Percentiles rank a stretch among this genome's conserved stretches.
Conservation (phyloP, 2,113 vertebrate genomes). For the Pan paniscus region DNA sequence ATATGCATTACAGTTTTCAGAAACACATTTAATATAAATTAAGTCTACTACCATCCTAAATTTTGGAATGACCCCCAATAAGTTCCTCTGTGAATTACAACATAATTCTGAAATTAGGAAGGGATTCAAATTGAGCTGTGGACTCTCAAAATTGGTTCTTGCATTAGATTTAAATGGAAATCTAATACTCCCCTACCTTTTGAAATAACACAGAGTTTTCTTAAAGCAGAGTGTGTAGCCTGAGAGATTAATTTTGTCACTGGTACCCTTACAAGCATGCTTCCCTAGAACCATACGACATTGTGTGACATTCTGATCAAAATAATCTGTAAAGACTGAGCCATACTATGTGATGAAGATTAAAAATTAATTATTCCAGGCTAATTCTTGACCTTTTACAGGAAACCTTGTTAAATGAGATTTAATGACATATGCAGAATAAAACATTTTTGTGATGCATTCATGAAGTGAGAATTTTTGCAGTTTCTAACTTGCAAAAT, state of each 20-base stretch:
- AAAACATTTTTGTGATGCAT: background rate
- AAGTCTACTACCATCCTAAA: background rate
- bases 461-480: background rate
- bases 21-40: background rate
- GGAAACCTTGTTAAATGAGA: background rate
- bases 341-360: background rate
- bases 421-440: background rate
- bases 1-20: background rate
- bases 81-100: background rate
- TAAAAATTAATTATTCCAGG: background rate
- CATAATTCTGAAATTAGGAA: background rate
- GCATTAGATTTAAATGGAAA: background rate
- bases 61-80: background rate
- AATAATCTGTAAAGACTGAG: background rate
- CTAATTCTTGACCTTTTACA: background rate
- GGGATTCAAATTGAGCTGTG: background rate
- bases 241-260: background rate
- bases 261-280: background rate
- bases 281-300: accelerated
- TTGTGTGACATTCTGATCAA: background rate
- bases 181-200: background rate
- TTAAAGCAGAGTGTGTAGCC: background rate
- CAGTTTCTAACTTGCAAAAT: background rate
- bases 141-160: background rate
- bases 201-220: background rate